phyloP scores from a whole-genome alignment of 2,113 vertebrate species.

The pig (Sus scrofa) region DNA sequence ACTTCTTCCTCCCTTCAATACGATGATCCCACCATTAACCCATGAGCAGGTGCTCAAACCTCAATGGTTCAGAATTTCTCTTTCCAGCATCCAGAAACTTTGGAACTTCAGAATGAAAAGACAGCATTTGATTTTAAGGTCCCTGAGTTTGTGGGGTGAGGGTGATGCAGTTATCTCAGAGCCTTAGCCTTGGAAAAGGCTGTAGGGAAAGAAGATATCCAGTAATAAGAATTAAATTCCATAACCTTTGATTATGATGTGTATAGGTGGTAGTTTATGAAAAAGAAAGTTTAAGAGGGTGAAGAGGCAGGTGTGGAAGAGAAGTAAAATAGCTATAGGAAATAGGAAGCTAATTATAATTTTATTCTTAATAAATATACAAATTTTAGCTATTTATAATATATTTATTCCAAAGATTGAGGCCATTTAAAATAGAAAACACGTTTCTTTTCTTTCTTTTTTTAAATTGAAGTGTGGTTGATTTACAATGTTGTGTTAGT shows the following conservation, averaged over 20 bases:
- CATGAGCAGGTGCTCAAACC: background rate
- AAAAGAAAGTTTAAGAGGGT: background rate
- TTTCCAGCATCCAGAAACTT: background rate
- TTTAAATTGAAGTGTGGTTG: background rate
- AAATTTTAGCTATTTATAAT: background rate
- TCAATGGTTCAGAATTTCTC: background rate
- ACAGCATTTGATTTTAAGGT: background rate
- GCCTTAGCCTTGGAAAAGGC: background rate
- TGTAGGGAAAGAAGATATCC: background rate
- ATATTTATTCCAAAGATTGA: background rate
- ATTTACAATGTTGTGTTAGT: background rate
- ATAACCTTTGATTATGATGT: background rate
- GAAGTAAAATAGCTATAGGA: background rate
- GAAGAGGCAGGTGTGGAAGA: background rate
- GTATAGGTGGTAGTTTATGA: background rate
- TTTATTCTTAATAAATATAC: constrained; percentile 10
- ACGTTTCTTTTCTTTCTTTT: background rate
- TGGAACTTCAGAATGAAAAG: background rate
- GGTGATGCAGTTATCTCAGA: background rate
- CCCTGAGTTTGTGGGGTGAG: background rate
- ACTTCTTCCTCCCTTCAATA: background rate
- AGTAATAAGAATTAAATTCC: background rate
- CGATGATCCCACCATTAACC: background rate
- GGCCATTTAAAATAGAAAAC: constrained; percentile 5
- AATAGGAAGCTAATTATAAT: background rate